Evolutionary conservation across 2,888 invertebrate genomes (phyloP).

Genomic region (Dermolepida albohirtum): DNA sequence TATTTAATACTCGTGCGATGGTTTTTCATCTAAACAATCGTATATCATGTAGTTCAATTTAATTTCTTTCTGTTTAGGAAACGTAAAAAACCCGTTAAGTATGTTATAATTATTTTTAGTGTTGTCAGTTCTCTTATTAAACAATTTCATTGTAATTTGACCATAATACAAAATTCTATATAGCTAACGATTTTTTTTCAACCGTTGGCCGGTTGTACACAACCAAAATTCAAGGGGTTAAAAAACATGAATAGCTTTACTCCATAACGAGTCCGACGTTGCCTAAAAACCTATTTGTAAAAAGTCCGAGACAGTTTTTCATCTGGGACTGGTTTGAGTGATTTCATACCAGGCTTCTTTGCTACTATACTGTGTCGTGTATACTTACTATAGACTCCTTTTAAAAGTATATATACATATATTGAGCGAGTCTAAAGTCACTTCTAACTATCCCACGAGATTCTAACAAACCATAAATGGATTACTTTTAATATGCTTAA

Average conservation of each 20-base stretch:
- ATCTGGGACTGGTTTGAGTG: slow-evolving; percentile 60
- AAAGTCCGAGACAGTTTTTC: slow-evolving; percentile 63
- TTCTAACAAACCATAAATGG: slow-evolving; percentile 23
- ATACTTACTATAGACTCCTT: slow-evolving; percentile 40
- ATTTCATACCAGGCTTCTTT: slow-evolving; percentile 58
- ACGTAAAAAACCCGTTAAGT: background rate
- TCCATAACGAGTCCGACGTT: slow-evolving; percentile 60
- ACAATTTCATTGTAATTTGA: slow-evolving; percentile 42
- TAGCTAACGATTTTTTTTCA: slow-evolving; percentile 55
- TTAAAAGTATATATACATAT: slow-evolving; percentile 15
- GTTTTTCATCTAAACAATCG: no score
- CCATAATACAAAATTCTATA: slow-evolving; percentile 47
- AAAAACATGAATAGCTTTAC: slow-evolving; percentile 60
- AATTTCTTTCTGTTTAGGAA: background rate
- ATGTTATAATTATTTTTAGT: background rate
- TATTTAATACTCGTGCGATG: no score
- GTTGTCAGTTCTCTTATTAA: background rate
- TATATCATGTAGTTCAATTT: background rate
- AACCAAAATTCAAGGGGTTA: slow-evolving; percentile 58
- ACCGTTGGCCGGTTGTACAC: slow-evolving; percentile 6
- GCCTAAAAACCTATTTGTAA: slow-evolving; percentile 59
- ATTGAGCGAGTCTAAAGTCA: slow-evolving; percentile 8
- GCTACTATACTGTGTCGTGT: slow-evolving; percentile 48
- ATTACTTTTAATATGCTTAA: slow-evolving; percentile 9
- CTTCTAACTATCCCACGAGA: slow-evolving; percentile 23